phyloP scores from a whole-genome alignment of 2,797 vertebrate species.

The Rhincodon typus region DNA sequence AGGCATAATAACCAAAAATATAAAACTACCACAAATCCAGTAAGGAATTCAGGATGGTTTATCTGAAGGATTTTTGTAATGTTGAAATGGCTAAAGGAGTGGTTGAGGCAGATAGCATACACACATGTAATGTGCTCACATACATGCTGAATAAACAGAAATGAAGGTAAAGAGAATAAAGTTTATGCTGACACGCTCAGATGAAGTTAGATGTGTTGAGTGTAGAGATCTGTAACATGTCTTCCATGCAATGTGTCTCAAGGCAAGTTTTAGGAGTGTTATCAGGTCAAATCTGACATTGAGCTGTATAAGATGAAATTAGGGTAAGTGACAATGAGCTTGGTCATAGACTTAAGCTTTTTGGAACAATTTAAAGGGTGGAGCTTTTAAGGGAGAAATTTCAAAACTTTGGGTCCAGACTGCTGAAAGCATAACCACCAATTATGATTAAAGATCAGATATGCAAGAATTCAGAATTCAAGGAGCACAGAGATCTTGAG shows the following conservation, averaged over 20 bases:
- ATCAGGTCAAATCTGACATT: background rate
- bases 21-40: too few species aligned
- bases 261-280: background rate
- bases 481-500: background rate
- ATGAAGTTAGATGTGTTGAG: too few species aligned
- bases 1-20: too few species aligned
- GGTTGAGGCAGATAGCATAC: too few species aligned
- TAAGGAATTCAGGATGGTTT: too few species aligned
- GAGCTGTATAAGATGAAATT: background rate
- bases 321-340: background rate
- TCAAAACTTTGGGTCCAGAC: background rate
- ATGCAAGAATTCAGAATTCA: background rate
- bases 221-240: too few species aligned
- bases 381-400: background rate
- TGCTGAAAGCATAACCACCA: background rate
- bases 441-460: background rate
- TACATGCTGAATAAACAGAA: too few species aligned
- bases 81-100: too few species aligned
- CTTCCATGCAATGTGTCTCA: background rate
- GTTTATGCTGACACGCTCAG: too few species aligned
- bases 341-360: background rate
- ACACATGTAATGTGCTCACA: too few species aligned
- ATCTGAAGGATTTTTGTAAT: too few species aligned
- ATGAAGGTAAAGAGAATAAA: too few species aligned
- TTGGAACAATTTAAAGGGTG: background rate